A percentile compares a stretch with the other conserved stretches of the same genome.
Conservation (phyloP, 2,113 vertebrate genomes). For the Hyaena hyaena region DNA sequence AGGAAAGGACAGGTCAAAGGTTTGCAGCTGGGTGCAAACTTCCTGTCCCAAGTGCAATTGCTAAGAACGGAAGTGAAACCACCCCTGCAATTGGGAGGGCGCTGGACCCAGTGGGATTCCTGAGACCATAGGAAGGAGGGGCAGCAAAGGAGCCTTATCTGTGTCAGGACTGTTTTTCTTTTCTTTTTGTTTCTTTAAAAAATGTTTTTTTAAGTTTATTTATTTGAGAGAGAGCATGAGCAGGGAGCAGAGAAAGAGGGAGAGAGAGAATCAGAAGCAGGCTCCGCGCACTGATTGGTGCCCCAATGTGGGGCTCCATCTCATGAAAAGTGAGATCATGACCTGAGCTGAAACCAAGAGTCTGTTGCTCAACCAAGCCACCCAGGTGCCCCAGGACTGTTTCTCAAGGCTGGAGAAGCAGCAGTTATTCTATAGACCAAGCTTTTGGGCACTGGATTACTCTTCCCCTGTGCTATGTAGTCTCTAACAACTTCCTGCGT, state of each 20-base stretch:
- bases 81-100: neutral
- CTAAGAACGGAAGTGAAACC: neutral
- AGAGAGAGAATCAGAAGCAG: too few species aligned
- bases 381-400: neutral
- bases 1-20: neutral
- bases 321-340: too few species aligned
- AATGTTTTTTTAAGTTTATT: too few species aligned
- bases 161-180: neutral
- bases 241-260: too few species aligned
- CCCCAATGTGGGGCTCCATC: too few species aligned
- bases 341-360: too few species aligned
- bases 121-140: rapidly evolving
- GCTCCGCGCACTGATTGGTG: too few species aligned
- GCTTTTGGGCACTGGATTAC: neutral
- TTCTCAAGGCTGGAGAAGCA: neutral
- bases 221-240: too few species aligned
- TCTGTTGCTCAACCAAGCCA: too few species aligned
- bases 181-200: too few species aligned
- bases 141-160: neutral
- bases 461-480: too few species aligned
- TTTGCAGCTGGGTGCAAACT: neutral
- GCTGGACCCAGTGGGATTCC: neutral
- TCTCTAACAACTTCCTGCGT: neutral
- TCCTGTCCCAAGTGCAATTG: neutral
- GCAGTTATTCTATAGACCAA: too few species aligned